Evolutionary conservation across 92 coral and sea anemone species (phyloP).

Genomic region (Palythoa heliodiscus): DNA sequence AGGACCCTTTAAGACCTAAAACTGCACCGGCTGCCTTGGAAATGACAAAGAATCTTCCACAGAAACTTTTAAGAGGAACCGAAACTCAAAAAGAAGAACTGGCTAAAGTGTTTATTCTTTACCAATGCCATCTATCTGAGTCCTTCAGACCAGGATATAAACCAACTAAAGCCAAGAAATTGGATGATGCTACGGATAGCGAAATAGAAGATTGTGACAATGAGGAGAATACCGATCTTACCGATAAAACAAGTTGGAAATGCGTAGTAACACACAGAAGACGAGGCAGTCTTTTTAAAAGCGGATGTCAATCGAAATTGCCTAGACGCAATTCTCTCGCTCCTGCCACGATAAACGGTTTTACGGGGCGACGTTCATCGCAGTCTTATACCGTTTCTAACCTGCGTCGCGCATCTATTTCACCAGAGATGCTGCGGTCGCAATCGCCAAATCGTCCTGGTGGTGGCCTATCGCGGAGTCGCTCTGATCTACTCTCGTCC

Average conservation of each 20-base stretch:
- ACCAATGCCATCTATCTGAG: conserved; percentile 74
- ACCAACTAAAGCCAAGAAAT: conserved; percentile 1
- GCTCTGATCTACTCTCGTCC: conserved; percentile 23
- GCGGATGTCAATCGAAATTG: conserved; percentile 7
- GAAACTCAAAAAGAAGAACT: conserved; percentile 66
- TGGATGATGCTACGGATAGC: neutral
- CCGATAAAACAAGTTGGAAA: neutral
- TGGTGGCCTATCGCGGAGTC: conserved; percentile 26
- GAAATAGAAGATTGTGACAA: neutral
- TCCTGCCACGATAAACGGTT: conserved; percentile 14
- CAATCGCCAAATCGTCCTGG: conserved; percentile 10
- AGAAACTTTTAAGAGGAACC: neutral
- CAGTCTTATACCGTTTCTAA: conserved; percentile 1
- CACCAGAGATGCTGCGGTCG: conserved; percentile 23
- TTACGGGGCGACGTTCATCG: conserved; percentile 14
- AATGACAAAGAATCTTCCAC: neutral
- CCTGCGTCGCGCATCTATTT: conserved; percentile 16
- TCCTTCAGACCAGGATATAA: conserved; percentile 62
- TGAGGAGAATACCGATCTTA: neutral
- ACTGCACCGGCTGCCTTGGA: conserved; percentile 15
- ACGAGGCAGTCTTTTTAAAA: conserved; percentile 27
- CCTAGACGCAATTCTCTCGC: conserved; percentile 41
- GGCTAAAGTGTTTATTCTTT: conserved; percentile 53
- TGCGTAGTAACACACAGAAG: conserved; percentile 2
- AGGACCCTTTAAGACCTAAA: conserved; percentile 27